Evolutionary conservation across 2,797 vertebrate genomes (phyloP), one percentile per base, ranked within the genome.

Genomic region (Brachyrhaphis roseni): DNA sequence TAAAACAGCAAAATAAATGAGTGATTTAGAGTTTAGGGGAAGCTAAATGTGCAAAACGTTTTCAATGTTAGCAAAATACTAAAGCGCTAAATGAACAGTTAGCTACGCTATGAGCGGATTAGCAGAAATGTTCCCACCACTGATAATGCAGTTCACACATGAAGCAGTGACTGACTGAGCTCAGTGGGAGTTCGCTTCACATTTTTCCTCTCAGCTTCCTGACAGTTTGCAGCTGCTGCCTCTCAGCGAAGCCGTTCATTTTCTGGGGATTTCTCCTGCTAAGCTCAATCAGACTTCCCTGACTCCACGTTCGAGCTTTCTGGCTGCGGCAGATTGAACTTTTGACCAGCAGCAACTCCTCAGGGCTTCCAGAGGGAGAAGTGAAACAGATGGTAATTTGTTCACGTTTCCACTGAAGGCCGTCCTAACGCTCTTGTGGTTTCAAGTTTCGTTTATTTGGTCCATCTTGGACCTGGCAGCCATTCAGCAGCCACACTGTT

Each of bases 301-400:
- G 39, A 43, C 39, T 43, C 23, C 39, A 13, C 0, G 39, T 26
- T 23, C 23, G 11, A 13, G 20, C 23, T 43, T n/a, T 43, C 66
- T 70, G 26, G 13, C 66, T 70, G 20, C 26, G 39, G 66, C 36
- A 26, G 1, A 43, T 43, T 70, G 39, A 70, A 70, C 66, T n/a
- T 43, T 70, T n/a, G 66, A 41, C 66, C 66, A 70, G 66, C 66
- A 70, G 66, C 66, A 43, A 70, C 76, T 82, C 85, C 78, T 28
- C 26, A 23, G 89, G 82, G 80, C 88, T 84, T n/a, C 73, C 43
- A 78, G 76, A 83, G 68, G 81, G 82, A 81, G n/a, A 23, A 87
- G 62, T n/a, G 74, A 62, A 87, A 76, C 85, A 70, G 66, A 70
- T 70, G 66, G 39, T 5, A 12, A 43, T 43, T 70, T 43, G 66